Percentiles rank a stretch among this genome's conserved stretches.
Conservation (phyloP, 2,113 vertebrate species). For the Spea bombifrons region DNA sequence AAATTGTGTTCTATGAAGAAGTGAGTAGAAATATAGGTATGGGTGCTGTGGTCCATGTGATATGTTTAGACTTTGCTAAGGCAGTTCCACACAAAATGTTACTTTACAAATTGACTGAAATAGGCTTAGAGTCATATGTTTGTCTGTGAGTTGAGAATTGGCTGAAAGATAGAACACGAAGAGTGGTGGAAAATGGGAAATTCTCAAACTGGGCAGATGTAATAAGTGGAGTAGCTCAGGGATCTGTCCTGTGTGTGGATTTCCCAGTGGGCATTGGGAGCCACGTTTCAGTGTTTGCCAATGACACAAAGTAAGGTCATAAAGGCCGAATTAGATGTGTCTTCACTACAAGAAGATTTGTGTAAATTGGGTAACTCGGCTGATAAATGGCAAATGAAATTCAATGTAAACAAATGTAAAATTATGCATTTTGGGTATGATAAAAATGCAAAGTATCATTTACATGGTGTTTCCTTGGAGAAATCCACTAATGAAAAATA, state of each 20-base stretch:
- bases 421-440: neutral
- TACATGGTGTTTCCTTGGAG: no score
- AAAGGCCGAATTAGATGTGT: slow-evolving; percentile 16
- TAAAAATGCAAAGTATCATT: no score
- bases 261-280: neutral
- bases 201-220: no score
- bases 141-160: no score
- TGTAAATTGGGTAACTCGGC: slow-evolving; percentile 12
- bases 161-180: neutral
- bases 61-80: no score
- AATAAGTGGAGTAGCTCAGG: neutral
- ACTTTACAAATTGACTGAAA: no score
- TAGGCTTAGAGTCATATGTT: no score
- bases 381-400: slow-evolving; percentile 14
- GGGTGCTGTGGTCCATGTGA: no score
- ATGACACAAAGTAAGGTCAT: slow-evolving; percentile 17
- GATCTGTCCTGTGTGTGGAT: neutral
- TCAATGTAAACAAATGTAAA: neutral
- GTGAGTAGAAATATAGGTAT: no score
- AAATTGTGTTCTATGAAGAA: no score
- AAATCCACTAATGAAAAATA: no score
- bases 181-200: neutral
- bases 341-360: slow-evolving; percentile 13
- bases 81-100: no score
- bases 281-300: neutral